phyloP scores from a whole-genome alignment of 2,113 vertebrate genomes.

The Bos javanicus region DNA sequence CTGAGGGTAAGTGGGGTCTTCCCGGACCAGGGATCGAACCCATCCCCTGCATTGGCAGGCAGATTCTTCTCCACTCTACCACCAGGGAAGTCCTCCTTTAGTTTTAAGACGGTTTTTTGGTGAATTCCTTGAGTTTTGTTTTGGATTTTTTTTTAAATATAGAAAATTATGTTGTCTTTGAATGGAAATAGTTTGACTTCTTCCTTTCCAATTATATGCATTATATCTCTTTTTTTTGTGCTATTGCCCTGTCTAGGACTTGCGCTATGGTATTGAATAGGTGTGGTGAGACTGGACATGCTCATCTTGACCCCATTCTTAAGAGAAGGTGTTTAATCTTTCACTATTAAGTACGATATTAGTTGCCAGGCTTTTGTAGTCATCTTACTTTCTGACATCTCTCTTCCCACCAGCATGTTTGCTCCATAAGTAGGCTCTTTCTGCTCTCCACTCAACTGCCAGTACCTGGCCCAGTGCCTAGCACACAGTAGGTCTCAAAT shows the following conservation, averaged over 20 bases:
- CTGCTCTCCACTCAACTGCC: neutral
- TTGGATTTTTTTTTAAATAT: neutral
- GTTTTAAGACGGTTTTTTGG: neutral
- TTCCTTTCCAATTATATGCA: neutral
- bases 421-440: neutral
- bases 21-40: neutral
- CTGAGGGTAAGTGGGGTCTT: neutral
- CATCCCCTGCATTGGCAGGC: neutral
- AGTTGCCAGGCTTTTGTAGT: neutral
- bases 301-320: neutral
- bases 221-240: neutral
- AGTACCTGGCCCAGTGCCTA: neutral
- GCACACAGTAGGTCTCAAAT: neutral
- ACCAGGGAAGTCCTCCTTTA: neutral
- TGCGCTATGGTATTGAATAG: neutral
- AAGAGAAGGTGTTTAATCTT: neutral
- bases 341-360: neutral
- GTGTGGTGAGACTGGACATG: neutral
- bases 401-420: neutral
- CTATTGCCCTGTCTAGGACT: neutral
- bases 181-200: neutral
- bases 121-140: neutral
- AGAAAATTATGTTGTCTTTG: neutral
- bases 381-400: neutral
- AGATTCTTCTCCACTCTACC: neutral